Percentiles rank a stretch among this genome's conserved stretches.
These are phyloP conservation scores for Bostrychus sinensis DNA, from an alignment of 2,113 vertebrate species.

Conservation along the genomic window DNA sequence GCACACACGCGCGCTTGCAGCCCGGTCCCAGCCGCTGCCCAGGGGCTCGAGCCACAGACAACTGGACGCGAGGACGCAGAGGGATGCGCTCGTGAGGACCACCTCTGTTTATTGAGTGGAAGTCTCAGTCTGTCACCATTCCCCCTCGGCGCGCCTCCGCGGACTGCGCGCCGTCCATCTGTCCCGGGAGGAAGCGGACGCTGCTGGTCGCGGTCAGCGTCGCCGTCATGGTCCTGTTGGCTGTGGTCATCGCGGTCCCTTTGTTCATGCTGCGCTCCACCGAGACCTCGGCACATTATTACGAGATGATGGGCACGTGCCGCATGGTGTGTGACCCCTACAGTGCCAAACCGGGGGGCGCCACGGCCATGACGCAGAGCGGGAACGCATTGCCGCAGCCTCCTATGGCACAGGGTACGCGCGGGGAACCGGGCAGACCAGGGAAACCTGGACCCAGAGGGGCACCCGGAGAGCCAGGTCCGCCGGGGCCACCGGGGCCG, in stretches of 20 bases:
- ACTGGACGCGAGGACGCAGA: conserved; percentile 6
- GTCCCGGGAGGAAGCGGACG: conserved; percentile 79
- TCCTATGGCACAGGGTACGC: conserved; percentile 83
- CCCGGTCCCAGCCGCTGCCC: conserved; percentile 37
- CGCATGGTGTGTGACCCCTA: conserved; percentile 92
- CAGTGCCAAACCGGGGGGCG: conserved; percentile 71
- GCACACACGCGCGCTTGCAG: conserved; percentile 34
- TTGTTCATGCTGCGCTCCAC: conserved; percentile 77
- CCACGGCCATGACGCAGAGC: conserved; percentile 84
- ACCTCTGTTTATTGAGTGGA: conserved; percentile 12
- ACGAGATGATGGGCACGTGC: conserved; percentile 93
- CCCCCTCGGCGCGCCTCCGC: conserved; percentile 74
- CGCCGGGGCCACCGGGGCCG: conserved; percentile 85
- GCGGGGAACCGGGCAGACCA: conserved; percentile 84
- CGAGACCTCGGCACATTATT: conserved; percentile 83
- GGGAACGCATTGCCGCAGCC: conserved; percentile 76
- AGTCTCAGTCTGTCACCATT: conserved; percentile 72
- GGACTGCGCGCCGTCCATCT: conserved; percentile 75
- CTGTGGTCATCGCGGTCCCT: conserved; percentile 81
- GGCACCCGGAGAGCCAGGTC: conserved; percentile 83
- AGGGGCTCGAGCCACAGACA: conserved; percentile 19
- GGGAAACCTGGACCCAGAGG: conserved; percentile 87
- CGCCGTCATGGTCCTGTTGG: conserved; percentile 82
- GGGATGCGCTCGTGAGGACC: conserved; percentile 21
- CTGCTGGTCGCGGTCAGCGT: conserved; percentile 75